Percentiles rank a stretch among this genome's conserved stretches.
These are phyloP conservation scores for Chaetorhynchus papuensis DNA, from an alignment of 2,113 vertebrate genomes.

Conservation along the genomic window DNA sequence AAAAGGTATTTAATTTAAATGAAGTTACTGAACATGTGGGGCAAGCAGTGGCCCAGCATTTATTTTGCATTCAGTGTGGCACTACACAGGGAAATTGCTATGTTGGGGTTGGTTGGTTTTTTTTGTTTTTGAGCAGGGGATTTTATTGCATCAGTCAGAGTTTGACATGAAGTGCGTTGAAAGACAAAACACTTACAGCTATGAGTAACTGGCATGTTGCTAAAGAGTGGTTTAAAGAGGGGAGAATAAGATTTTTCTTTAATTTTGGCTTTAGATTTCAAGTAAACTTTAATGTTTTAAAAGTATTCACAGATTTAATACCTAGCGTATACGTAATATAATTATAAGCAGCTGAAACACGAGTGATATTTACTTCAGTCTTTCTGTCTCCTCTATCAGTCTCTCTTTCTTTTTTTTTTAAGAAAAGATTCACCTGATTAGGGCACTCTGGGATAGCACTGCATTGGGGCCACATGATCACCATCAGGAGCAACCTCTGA, in stretches of 20 bases:
- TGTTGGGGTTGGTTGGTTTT: not conserved
- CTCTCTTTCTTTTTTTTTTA: slow-evolving; percentile 54
- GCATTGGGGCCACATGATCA: slow-evolving; percentile 75
- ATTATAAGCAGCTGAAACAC: slow-evolving; percentile 73
- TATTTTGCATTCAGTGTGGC: slow-evolving; percentile 71
- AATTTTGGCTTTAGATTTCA: slow-evolving; percentile 77
- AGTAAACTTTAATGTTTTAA: slow-evolving; percentile 74
- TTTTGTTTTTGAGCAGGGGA: slow-evolving; percentile 30
- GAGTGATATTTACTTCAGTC: slow-evolving; percentile 72
- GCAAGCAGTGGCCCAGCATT: slow-evolving; percentile 55
- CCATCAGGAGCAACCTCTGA: slow-evolving; percentile 79
- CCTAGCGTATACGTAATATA: slow-evolving; percentile 66
- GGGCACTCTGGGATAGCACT: slow-evolving; percentile 76
- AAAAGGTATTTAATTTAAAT: slow-evolving; percentile 60
- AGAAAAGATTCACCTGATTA: slow-evolving; percentile 51
- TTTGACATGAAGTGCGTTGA: slow-evolving; percentile 66
- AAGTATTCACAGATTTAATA: slow-evolving; percentile 78
- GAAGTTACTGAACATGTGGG: slow-evolving; percentile 56
- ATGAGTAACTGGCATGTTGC: slow-evolving; percentile 67
- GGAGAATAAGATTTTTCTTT: slow-evolving; percentile 58
- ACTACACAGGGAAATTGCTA: slow-evolving; percentile 65
- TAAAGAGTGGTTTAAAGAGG: slow-evolving; percentile 71
- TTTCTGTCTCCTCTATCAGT: slow-evolving; percentile 72
- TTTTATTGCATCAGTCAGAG: slow-evolving; percentile 56
- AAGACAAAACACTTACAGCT: slow-evolving; percentile 63